A percentile compares a stretch with the other conserved stretches of the same genome.
Conservation (phyloP, 2,888 invertebrate species). For the Camptogramma bilineatum region DNA sequence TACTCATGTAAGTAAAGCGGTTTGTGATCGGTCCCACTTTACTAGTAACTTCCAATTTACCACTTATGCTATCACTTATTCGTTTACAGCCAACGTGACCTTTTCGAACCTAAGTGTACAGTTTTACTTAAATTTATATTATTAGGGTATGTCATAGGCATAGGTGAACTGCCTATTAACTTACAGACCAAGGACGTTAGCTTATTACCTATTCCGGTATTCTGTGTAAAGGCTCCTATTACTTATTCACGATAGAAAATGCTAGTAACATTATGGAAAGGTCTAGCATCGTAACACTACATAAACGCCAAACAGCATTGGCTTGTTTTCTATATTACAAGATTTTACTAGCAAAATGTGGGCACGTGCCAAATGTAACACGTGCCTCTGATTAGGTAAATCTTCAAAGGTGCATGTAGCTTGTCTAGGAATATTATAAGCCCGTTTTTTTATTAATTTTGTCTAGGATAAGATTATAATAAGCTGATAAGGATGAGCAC, state of each 20-base stretch:
- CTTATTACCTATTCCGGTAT: background rate
- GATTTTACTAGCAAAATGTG: background rate
- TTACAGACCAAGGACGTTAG: background rate
- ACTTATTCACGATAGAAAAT: background rate
- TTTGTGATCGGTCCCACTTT: background rate
- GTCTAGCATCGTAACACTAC: background rate
- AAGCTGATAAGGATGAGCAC: constrained; percentile 9
- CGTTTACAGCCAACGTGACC: background rate
- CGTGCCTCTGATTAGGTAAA: background rate
- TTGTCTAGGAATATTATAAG: background rate
- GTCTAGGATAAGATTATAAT: constrained; percentile 9
- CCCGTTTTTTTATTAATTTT: background rate
- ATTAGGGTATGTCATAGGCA: background rate
- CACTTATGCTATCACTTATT: background rate
- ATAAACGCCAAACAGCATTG: background rate
- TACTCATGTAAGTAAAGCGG: background rate
- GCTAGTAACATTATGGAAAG: background rate
- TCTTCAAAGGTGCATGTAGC: background rate
- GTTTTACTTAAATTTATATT: background rate
- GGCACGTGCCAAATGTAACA: background rate
- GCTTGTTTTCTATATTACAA: background rate
- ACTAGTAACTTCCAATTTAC: background rate
- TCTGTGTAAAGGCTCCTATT: constrained; percentile 8
- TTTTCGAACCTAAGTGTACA: background rate
- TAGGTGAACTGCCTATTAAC: background rate